Conservation (phyloP, 2,888 invertebrate species). For the Plagiodera versicolora region DNA sequence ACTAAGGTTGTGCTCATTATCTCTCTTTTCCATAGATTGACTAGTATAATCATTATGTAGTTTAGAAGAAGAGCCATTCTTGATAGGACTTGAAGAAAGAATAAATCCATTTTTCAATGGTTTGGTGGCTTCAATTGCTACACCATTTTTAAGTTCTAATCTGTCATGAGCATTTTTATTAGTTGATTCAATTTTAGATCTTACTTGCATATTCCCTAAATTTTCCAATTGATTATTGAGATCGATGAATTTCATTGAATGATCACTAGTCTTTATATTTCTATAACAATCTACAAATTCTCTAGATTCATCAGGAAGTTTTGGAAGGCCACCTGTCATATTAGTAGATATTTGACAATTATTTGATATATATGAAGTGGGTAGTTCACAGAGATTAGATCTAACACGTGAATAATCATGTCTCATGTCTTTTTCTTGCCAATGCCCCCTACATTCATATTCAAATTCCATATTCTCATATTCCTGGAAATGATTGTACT, state of each 20-base stretch:
- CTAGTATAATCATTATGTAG: slow-evolving; percentile 7
- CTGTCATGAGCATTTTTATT: slow-evolving; percentile 22
- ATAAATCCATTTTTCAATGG: slow-evolving; percentile 23
- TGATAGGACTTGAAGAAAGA: slow-evolving; percentile 15
- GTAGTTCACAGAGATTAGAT: slow-evolving; percentile 50
- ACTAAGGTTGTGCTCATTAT: slow-evolving; percentile 15
- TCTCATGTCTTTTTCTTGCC: slow-evolving; percentile 40
- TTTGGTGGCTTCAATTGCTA: slow-evolving; percentile 18
- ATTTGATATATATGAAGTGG: slow-evolving; percentile 53
- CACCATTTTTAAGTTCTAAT: slow-evolving; percentile 17
- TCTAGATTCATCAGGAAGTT: slow-evolving; percentile 39
- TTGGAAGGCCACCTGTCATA: slow-evolving; percentile 33
- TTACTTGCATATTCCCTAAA: slow-evolving; percentile 36
- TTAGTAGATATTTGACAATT: slow-evolving; percentile 45
- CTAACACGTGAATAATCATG: slow-evolving; percentile 45
- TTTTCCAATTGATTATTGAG: slow-evolving; percentile 34
- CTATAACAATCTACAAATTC: slow-evolving; percentile 42
- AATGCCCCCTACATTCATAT: slow-evolving; percentile 43
- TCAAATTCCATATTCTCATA: slow-evolving; percentile 52
- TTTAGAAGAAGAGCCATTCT: slow-evolving; percentile 14
- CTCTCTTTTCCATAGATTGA: slow-evolving; percentile 27
- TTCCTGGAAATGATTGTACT: slow-evolving; percentile 46
- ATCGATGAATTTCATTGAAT: slow-evolving; percentile 38
- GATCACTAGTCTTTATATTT: slow-evolving; percentile 43
- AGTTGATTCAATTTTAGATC: slow-evolving; percentile 21